Conservation (phyloP, 2,797 vertebrate species). For the Muraenolepis orangiensis region DNA sequence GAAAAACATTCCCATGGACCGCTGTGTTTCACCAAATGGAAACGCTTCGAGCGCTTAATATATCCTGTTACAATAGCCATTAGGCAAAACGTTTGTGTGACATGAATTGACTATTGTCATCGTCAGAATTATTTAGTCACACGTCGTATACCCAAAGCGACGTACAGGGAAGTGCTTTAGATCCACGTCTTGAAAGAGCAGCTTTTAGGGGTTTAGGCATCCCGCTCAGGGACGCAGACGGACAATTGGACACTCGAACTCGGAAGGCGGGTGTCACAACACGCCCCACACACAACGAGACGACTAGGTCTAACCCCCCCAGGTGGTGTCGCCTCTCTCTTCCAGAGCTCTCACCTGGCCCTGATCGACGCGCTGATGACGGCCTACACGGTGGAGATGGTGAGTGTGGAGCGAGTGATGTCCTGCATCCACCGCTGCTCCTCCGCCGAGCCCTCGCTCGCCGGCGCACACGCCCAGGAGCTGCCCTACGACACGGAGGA, state of each 20-base stretch:
- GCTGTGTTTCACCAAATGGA: neutral
- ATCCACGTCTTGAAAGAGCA: too few species aligned
- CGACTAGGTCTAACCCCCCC: neutral
- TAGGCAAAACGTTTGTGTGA: neutral
- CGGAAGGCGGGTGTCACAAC: neutral
- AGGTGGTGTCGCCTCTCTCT: neutral
- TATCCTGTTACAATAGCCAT: neutral
- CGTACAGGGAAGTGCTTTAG: too few species aligned
- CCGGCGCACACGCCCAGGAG: slow-evolving; percentile 71
- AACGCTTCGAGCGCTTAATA: neutral
- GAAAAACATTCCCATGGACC: too few species aligned
- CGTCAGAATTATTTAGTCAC: too few species aligned
- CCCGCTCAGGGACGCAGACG: too few species aligned
- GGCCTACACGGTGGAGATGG: slow-evolving; percentile 96
- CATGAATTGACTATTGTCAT: neutral
- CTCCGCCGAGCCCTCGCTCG: slow-evolving; percentile 71
- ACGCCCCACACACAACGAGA: neutral
- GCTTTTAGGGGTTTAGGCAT: too few species aligned
- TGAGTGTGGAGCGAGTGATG: slow-evolving; percentile 91
- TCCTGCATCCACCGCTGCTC: slow-evolving; percentile 86
- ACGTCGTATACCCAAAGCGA: too few species aligned
- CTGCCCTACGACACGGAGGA: slow-evolving; percentile 95
- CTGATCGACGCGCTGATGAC: slow-evolving; percentile 97
- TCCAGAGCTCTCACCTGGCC: slow-evolving; percentile 89
- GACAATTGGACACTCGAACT: too few species aligned